Evolutionary conservation across 2,113 vertebrate species (phyloP).

Genomic region (Chaenogobius annularis): DNA sequence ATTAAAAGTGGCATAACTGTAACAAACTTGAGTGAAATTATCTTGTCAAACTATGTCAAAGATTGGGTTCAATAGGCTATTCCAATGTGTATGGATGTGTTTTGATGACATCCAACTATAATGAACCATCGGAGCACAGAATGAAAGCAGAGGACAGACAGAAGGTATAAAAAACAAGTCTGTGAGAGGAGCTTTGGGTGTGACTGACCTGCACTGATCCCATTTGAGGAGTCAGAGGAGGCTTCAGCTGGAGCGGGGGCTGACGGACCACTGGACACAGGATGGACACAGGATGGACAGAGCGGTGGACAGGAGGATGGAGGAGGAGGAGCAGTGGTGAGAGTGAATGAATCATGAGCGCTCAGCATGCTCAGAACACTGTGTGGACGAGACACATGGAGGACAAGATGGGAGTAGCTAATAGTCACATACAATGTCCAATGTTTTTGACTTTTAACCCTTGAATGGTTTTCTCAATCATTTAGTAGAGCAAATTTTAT

Average conservation of each 20-base stretch:
- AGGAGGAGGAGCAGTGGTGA: not conserved
- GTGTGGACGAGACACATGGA: not conserved
- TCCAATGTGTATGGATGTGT: no score
- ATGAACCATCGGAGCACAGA: not conserved
- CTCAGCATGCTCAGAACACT: not conserved
- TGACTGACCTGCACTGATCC: slow-evolving; percentile 74
- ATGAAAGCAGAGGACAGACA: not conserved
- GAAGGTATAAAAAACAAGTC: not conserved
- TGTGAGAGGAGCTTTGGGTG: slow-evolving; percentile 29
- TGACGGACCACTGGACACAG: slow-evolving; percentile 53
- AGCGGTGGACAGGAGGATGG: slow-evolving; percentile 8
- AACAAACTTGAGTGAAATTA: no score
- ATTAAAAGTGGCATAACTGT: no score
- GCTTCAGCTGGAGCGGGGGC: slow-evolving; percentile 53
- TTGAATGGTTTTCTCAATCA: no score
- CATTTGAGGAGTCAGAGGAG: slow-evolving; percentile 63
- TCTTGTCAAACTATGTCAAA: no score
- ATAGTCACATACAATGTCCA: no score
- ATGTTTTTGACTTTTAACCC: no score
- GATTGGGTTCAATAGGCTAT: no score
- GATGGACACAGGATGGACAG: slow-evolving; percentile 55
- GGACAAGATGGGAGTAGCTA: not conserved
- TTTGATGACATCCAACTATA: not conserved
- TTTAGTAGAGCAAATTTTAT: no score
- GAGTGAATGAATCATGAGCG: not conserved